Conservation (phyloP, 2,113 vertebrate genomes). For the Sinocyclocheilus grahami region DNA sequence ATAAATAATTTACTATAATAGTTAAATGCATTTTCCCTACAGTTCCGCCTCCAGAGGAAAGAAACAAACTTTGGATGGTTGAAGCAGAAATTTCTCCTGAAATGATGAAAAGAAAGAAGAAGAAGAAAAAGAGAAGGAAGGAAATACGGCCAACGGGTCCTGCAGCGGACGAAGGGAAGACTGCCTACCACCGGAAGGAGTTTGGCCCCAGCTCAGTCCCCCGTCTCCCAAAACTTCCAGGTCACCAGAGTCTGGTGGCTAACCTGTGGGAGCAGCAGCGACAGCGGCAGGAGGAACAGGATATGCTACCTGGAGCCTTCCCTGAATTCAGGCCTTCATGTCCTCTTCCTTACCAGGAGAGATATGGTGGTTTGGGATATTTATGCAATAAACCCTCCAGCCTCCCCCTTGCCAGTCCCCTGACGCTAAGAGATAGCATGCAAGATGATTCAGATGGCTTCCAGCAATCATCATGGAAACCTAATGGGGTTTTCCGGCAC, state of each 20-base stretch:
- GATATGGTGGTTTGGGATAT: conserved; percentile 50
- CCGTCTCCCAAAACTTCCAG: conserved; percentile 84
- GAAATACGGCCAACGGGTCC: conserved; percentile 67
- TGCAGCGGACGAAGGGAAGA: conserved; percentile 53
- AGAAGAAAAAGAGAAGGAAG: conserved; percentile 87
- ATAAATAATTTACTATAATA: neutral
- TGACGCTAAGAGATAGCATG: conserved; percentile 69
- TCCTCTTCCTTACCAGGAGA: conserved; percentile 60
- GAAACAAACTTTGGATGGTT: conserved; percentile 87
- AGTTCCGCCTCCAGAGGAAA: conserved; percentile 88
- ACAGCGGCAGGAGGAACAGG: conserved; percentile 68
- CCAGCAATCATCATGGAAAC: conserved; percentile 64
- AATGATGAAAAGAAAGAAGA: conserved; percentile 88
- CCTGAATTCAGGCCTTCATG: conserved; percentile 64
- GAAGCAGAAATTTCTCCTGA: conserved; percentile 88
- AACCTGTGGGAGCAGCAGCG: conserved; percentile 64
- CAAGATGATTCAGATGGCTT: conserved; percentile 62
- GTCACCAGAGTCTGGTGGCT: conserved; percentile 83
- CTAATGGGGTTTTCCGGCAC: conserved; percentile 50
- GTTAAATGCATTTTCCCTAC: conserved; percentile 6
- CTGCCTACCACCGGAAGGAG: conserved; percentile 53
- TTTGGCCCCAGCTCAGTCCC: conserved; percentile 78
- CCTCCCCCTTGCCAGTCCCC: conserved; percentile 71
- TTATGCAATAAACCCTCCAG: conserved; percentile 57
- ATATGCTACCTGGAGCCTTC: conserved; percentile 72